A percentile compares a stretch with the other conserved stretches of the same genome.
phyloP scores from a whole-genome alignment of 2,797 vertebrate species.

The Clarias platycephalus region DNA sequence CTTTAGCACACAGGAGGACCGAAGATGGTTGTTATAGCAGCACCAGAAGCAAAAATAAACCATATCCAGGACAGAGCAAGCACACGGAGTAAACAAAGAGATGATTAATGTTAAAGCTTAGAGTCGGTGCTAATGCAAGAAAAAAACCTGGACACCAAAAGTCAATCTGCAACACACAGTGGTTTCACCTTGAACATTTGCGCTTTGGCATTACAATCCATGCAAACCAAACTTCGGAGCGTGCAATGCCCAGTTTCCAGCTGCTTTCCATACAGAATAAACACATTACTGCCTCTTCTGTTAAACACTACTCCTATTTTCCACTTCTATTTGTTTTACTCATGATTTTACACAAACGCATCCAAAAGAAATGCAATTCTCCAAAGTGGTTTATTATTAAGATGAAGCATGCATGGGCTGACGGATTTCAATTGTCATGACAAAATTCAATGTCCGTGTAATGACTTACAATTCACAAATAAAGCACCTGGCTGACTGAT shows the following conservation, averaged over 20 bases:
- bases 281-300: constrained; percentile 8
- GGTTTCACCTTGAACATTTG: neutral
- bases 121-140: constrained; percentile 4
- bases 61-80: constrained; percentile 16
- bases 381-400: neutral
- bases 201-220: constrained; percentile 10
- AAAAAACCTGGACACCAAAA: neutral
- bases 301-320: neutral
- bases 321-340: neutral
- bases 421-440: neutral
- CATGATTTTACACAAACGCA: constrained; percentile 1
- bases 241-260: neutral
- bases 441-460: neutral
- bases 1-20: neutral
- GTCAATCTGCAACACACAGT: neutral
- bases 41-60: constrained; percentile 36
- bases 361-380: constrained; percentile 11
- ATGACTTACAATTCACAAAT: constrained; percentile 5
- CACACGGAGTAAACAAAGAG: constrained; percentile 10
- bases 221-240: constrained; percentile 1
- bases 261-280: constrained; percentile 17
- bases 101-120: constrained; percentile 18
- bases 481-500: constrained; percentile 5
- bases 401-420: neutral
- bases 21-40: constrained; percentile 32